Evolutionary conservation across 2,113 vertebrate species (phyloP).

Genomic region (Notothenia rossii): DNA sequence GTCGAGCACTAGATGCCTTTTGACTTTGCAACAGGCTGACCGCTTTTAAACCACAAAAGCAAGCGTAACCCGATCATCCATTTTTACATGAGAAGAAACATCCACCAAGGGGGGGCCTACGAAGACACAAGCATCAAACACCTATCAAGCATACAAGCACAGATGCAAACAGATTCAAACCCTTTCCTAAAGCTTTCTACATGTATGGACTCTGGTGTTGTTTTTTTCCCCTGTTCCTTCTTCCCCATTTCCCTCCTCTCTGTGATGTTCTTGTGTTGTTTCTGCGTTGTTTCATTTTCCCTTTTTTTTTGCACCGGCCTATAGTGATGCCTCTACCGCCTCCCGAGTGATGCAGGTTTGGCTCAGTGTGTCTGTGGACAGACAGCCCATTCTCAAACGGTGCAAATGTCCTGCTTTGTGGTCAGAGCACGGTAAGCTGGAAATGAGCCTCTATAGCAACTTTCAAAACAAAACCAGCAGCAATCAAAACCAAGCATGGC

Average conservation of each 20-base stretch:
- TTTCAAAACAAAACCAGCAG: constrained; percentile 55
- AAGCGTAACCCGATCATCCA: constrained; percentile 71
- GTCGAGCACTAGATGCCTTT: constrained; percentile 71
- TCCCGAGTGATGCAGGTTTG: constrained; percentile 96
- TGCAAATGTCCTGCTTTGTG: constrained; percentile 88
- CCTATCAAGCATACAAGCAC: constrained; percentile 79
- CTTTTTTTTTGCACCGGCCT: constrained; percentile 76
- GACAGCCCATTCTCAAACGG: constrained; percentile 93
- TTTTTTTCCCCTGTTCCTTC: constrained; percentile 63
- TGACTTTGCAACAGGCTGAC: constrained; percentile 69
- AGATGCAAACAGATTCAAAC: constrained; percentile 76
- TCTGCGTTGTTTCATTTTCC: constrained; percentile 70
- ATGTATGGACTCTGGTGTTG: constrained; percentile 81
- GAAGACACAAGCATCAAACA: constrained; percentile 84
- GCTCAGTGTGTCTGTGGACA: constrained; percentile 93
- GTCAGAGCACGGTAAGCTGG: constrained; percentile 80
- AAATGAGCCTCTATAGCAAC: constrained; percentile 68
- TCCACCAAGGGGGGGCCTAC: constrained; percentile 69
- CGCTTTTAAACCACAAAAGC: constrained; percentile 63
- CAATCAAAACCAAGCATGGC: constrained; percentile 68
- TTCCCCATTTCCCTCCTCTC: constrained; percentile 62
- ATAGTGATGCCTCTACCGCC: constrained; percentile 93
- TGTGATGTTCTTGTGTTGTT: constrained; percentile 79
- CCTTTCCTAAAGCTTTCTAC: constrained; percentile 70
- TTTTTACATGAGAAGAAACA: constrained; percentile 80